phyloP scores from a whole-genome alignment of 2,888 invertebrate genomes.

The Hipparchia semele region DNA sequence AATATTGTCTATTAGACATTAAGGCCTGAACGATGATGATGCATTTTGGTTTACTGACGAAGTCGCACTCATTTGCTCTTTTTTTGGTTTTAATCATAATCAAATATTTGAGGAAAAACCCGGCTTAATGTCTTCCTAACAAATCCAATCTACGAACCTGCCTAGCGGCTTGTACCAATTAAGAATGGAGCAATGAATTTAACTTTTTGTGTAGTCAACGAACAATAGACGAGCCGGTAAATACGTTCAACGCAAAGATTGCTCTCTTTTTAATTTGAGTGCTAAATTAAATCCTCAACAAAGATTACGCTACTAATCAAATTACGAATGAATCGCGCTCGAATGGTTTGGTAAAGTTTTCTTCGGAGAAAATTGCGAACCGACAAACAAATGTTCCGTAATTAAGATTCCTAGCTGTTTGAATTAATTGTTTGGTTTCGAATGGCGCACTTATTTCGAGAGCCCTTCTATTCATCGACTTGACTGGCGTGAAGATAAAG shows the following conservation, averaged over 20 bases:
- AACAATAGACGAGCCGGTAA: conserved; percentile 5
- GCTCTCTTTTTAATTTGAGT: conserved; percentile 23
- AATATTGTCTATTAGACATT: too few relatives aligned
- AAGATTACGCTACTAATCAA: conserved; percentile 36
- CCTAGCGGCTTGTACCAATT: background rate
- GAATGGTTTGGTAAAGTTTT: conserved; percentile 44
- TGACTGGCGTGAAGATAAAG: conserved; percentile 29
- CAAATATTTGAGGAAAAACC: background rate
- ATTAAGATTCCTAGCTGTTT: conserved; percentile 44
- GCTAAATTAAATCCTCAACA: conserved; percentile 30
- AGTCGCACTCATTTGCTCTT: background rate
- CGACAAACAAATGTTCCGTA: conserved; percentile 43
- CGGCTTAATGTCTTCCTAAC: background rate
- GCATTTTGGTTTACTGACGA: background rate
- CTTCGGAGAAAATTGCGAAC: conserved; percentile 40
- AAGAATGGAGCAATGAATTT: conserved; percentile 5
- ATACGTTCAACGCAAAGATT: conserved; percentile 15
- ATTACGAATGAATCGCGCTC: conserved; percentile 43
- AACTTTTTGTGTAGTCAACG: conserved; percentile 9
- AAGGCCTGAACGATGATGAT: too few relatives aligned
- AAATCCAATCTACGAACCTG: background rate
- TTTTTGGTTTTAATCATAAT: background rate
- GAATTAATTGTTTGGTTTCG: conserved; percentile 42
- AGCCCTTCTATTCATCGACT: conserved; percentile 42
- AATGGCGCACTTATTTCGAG: conserved; percentile 38